These are phyloP conservation scores for Leucozona laternaria DNA, from an alignment of 2,888 invertebrate genomes.

Conservation along the genomic window DNA sequence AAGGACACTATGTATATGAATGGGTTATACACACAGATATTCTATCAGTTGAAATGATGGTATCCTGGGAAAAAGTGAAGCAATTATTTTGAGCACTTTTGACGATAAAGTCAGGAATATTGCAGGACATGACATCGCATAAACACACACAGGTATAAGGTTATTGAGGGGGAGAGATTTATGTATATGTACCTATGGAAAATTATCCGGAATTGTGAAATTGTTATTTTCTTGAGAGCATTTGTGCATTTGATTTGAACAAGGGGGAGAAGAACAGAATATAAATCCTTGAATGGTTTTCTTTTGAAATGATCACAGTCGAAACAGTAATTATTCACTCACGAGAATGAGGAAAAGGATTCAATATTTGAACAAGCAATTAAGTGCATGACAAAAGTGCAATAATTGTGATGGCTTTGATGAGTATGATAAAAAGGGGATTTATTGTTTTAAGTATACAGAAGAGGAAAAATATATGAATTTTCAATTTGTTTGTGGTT, in stretches of 20 bases:
- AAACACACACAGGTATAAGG: background rate
- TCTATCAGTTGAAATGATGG: constrained; percentile 14
- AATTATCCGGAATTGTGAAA: constrained; percentile 31
- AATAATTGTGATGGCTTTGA: constrained; percentile 2
- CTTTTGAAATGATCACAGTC: constrained; percentile 9
- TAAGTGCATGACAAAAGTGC: constrained; percentile 13
- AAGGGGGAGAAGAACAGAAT: background rate
- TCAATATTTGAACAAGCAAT: constrained; percentile 49
- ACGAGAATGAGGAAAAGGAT: background rate
- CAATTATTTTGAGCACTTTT: constrained; percentile 57
- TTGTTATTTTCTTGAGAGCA: constrained; percentile 22
- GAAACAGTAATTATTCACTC: constrained; percentile 23
- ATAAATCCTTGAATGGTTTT: background rate
- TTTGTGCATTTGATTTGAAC: background rate
- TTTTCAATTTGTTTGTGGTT: background rate
- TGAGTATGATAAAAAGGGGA: background rate
- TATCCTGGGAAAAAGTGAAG: constrained; percentile 34
- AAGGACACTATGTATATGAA: background rate
- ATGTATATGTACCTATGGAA: constrained; percentile 30
- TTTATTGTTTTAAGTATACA: background rate
- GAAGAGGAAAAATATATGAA: background rate
- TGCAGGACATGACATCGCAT: constrained; percentile 39
- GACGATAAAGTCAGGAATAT: constrained; percentile 56
- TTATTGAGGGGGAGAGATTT: background rate
- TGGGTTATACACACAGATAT: background rate